Percentiles rank a stretch among this genome's conserved stretches.
Conservation (phyloP, 2,797 vertebrate genomes). For the Lemur catta region DNA sequence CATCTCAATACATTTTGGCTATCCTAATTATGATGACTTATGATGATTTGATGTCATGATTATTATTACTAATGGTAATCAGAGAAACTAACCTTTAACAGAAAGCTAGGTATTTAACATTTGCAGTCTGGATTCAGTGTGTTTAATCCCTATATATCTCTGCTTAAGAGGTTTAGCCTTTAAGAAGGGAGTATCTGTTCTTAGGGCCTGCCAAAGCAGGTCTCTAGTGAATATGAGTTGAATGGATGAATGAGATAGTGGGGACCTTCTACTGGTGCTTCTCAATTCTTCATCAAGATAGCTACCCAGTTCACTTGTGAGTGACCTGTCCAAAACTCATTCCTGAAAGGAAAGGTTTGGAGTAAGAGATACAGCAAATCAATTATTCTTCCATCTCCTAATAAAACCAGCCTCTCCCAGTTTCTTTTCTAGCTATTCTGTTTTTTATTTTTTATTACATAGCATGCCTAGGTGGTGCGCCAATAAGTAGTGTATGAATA, state of each 20-base stretch:
- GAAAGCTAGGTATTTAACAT: not conserved
- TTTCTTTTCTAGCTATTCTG: constrained; percentile 54
- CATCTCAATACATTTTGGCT: not conserved
- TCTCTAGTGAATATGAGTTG: not conserved
- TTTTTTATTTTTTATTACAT: constrained; percentile 65
- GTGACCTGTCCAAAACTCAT: not conserved
- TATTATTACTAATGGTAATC: not conserved
- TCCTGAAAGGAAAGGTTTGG: not conserved
- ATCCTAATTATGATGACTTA: not conserved
- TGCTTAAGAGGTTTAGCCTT: not conserved
- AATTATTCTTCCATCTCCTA: not conserved
- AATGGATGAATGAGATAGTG: not conserved
- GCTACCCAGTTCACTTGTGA: not conserved
- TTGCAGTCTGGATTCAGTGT: not conserved
- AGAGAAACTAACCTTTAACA: not conserved
- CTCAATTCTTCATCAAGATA: not conserved
- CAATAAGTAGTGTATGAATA: constrained; percentile 77
- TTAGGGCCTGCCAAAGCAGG: not conserved
- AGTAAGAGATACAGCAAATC: not conserved
- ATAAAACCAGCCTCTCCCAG: constrained; percentile 40
- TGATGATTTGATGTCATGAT: not conserved
- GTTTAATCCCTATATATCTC: not conserved
- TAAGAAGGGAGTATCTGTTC: not conserved
- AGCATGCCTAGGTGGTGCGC: constrained; percentile 64
- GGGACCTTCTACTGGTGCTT: not conserved